Percentiles rank a stretch among this genome's conserved stretches.
Evolutionary conservation across 2,113 vertebrate species (phyloP).

Genomic region (Alethe diademata): DNA sequence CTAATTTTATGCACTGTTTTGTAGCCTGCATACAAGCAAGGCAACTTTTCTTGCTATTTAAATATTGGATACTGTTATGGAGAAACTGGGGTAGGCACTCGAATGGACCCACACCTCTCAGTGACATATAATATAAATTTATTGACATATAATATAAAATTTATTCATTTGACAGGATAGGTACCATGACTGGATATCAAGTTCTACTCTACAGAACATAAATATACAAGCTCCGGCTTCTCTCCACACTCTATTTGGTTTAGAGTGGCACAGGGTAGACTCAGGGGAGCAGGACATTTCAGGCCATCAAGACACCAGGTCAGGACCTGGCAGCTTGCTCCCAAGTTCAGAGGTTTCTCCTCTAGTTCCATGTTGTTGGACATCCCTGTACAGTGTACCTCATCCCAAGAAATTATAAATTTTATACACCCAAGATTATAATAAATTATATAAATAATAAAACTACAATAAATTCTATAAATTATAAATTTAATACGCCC

Average conservation of each 20-base stretch:
- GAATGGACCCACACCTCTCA: background rate
- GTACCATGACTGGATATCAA: background rate
- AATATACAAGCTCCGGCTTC: background rate
- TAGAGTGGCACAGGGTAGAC: background rate
- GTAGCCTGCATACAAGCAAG: conserved; percentile 22
- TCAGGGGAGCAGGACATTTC: background rate
- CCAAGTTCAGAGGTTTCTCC: background rate
- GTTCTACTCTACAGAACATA: background rate
- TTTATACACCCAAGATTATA: no score
- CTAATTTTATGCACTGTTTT: conserved; percentile 61
- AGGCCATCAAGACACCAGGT: background rate
- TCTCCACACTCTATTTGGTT: background rate
- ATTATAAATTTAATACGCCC: background rate
- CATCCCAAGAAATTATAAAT: background rate
- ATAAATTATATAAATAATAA: no score
- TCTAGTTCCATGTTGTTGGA: background rate
- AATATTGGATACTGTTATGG: background rate
- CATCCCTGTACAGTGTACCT: background rate
- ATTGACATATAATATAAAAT: background rate
- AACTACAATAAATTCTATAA: no score
- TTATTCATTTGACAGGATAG: background rate
- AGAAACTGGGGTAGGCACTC: background rate
- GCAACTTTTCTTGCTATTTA: conserved; percentile 22
- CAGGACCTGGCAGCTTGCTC: background rate
- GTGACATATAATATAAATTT: background rate